Base-by-base conservation (phyloP, 2,797 vertebrate genomes). In the Pseudomugil tenellus region DNA sequence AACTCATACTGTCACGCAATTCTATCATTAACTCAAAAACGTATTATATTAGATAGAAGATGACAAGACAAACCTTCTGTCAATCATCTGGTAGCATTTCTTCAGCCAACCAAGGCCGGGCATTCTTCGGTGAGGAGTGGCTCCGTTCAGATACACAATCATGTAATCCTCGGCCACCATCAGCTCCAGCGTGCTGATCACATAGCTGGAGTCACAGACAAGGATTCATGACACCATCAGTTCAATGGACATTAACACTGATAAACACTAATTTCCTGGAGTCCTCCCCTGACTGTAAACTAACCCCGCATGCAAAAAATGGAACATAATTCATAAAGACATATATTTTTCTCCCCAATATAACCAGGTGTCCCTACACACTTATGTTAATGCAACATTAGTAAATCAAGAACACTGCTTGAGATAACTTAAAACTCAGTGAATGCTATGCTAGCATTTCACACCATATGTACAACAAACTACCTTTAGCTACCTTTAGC, bases 81-180 rank as follows among this genome's bases (percentile, higher is more conserved):
- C 98, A 89, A 99, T 99, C 98, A 99, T 99, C 85, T 98, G 96
- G 58, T 99, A 99, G 88, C 98, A 99, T 75, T 95, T 98, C 90
- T 98, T 99, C 83, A 99, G 93, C 98, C 98, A 99, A 11, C 96
- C 96, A 0, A 99, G 87, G 6, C 97, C 96, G 0, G 98, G 98
- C 97, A 98, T 99, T 81, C 94, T 96, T 76, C 97, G 94, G 86
- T 98, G 96, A 60, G 98, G 97, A 0, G 98, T 99, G 69, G 98
- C 98, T 64, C 98, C 98, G 16, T 98, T 99, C 90, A 99, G 91
- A 79, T 99, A 99, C 56, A 99, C 94, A 10, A 99, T 98, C 96
- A 99, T 96, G 75, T 99, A 99, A 81, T 99, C 96, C 90, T 99
- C 98, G 3, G 98, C 98, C 64, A 99, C 98, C 97, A 99, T 98